phyloP scores from a whole-genome alignment of 2,113 vertebrate genomes.

The Oryzias celebensis region DNA sequence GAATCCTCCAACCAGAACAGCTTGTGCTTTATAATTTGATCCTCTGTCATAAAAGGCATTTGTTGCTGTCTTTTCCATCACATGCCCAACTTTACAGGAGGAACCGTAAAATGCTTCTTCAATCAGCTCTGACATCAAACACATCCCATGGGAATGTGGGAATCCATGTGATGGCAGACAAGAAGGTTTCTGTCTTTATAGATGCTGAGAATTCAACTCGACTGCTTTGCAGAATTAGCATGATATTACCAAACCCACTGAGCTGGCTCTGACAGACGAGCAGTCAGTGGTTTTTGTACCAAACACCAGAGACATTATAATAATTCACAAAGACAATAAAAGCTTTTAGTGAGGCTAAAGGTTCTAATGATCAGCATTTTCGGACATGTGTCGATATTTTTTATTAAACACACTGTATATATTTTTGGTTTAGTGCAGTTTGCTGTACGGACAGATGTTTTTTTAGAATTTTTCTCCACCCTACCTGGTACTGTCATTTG shows the following conservation, averaged over 20 bases:
- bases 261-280: conserved; percentile 46
- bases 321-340: conserved; percentile 33
- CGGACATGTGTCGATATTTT: conserved; percentile 4
- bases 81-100: conserved; percentile 37
- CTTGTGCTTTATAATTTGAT: neutral
- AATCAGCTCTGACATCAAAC: conserved; percentile 69
- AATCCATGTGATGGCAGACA: conserved; percentile 49
- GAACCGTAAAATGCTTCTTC: conserved; percentile 67
- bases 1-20: no score
- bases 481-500: no score
- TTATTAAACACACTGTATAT: neutral
- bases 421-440: neutral
- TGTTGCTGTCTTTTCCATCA: conserved; percentile 23
- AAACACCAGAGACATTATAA: conserved; percentile 32
- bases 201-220: conserved; percentile 67
- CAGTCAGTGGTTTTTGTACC: conserved; percentile 37
- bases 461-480: no score
- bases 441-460: no score
- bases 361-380: neutral
- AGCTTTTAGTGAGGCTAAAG: conserved; percentile 11
- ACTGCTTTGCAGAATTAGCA: conserved; percentile 67
- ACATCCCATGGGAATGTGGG: conserved; percentile 50
- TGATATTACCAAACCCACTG: conserved; percentile 53
- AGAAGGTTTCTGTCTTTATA: conserved; percentile 56
- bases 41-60: conserved; percentile 21